A percentile compares a stretch with the other conserved stretches of the same genome.
Evolutionary conservation across 1,140 invertebrate species (phyloP).

Genomic region (Platyura marginata): DNA sequence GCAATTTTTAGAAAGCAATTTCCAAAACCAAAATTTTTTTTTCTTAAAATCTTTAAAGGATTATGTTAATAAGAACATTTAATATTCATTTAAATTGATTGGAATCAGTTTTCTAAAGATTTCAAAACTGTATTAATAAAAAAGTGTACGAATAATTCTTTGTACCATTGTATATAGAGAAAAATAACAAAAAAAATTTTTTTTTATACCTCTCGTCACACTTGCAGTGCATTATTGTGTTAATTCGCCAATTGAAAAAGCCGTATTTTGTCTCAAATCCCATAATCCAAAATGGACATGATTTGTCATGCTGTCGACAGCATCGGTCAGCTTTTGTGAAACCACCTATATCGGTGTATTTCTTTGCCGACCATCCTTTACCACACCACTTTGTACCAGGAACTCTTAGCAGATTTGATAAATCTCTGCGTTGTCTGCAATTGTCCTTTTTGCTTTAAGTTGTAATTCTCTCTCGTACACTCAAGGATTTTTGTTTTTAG

Average conservation of each 20-base stretch:
- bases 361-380: slow-evolving; percentile 50
- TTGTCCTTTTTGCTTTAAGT: not conserved
- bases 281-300: slow-evolving; percentile 63
- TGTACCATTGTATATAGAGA: no score
- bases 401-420: slow-evolving; percentile 32
- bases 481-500: not conserved
- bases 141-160: no score
- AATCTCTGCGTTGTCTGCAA: slow-evolving; percentile 26
- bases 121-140: no score
- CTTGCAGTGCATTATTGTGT: slow-evolving; percentile 70
- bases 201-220: slow-evolving; percentile 65
- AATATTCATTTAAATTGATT: no score
- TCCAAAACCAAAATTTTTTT: no score
- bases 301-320: slow-evolving; percentile 63
- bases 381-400: slow-evolving; percentile 82
- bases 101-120: no score
- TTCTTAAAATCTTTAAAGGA: no score
- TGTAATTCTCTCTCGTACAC: not conserved
- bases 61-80: no score
- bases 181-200: no score
- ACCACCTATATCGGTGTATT: slow-evolving; percentile 57
- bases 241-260: slow-evolving; percentile 65
- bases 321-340: slow-evolving; percentile 61
- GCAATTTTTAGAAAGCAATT: no score
- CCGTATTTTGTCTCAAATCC: slow-evolving; percentile 59